phyloP scores from a whole-genome alignment of 1,140 invertebrate genomes.

The Neomicropteryx cornuta region DNA sequence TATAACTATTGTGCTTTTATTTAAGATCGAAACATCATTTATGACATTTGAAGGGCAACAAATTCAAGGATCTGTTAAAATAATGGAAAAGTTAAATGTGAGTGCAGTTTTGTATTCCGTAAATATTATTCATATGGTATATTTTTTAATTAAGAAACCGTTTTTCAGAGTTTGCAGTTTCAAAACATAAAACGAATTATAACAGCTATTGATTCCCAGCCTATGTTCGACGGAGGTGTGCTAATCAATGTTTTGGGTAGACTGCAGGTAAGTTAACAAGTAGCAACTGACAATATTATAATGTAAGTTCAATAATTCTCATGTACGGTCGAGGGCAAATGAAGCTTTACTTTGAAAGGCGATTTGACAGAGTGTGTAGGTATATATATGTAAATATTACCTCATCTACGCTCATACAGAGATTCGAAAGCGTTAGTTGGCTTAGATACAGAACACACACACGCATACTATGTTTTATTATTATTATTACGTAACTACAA shows the following conservation, averaged over 20 bases:
- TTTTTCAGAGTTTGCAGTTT: slow-evolving; percentile 70
- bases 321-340: too few species aligned
- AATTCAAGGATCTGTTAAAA: slow-evolving; percentile 82
- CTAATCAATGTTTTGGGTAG: slow-evolving; percentile 88
- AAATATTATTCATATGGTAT: slow-evolving; percentile 7
- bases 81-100: slow-evolving; percentile 89
- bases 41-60: slow-evolving; percentile 94
- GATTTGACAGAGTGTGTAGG: too few species aligned
- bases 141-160: slow-evolving; percentile 2
- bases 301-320: too few species aligned
- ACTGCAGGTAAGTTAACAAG: slow-evolving; percentile 68
- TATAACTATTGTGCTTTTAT: too few species aligned
- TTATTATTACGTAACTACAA: too few species aligned
- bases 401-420: too few species aligned
- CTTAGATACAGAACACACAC: too few species aligned
- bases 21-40: slow-evolving; percentile 77
- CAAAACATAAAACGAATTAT: slow-evolving; percentile 87
- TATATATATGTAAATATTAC: too few species aligned
- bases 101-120: slow-evolving; percentile 35
- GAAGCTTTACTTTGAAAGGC: too few species aligned
- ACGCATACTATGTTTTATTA: too few species aligned
- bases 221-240: slow-evolving; percentile 90
- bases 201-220: slow-evolving; percentile 89
- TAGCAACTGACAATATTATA: too few species aligned
- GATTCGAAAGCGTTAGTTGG: too few species aligned